phyloP scores from a whole-genome alignment of 2,888 invertebrate species.

The Encarsia formosa region DNA sequence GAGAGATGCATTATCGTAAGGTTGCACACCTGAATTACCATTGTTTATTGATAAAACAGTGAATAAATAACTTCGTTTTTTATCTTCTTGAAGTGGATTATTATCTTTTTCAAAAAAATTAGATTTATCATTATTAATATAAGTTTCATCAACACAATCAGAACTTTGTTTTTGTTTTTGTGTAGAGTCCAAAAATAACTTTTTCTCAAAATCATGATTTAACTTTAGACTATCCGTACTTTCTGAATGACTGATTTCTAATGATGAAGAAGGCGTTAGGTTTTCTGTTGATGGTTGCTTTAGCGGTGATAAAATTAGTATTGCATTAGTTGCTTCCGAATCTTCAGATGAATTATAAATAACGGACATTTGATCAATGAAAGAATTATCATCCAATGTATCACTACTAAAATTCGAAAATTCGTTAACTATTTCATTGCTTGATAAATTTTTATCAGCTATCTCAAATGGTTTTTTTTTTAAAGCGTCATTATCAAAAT shows the following conservation, averaged over 20 bases:
- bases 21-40: slow-evolving; percentile 14
- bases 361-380: slow-evolving; percentile 7
- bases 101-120: too few relatives aligned
- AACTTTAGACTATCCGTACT: too few relatives aligned
- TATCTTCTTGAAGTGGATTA: slow-evolving; percentile 12
- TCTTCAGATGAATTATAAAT: slow-evolving; percentile 15
- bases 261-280: slow-evolving; percentile 19
- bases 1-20: neutral
- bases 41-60: slow-evolving; percentile 27
- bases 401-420: too few relatives aligned
- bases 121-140: too few relatives aligned
- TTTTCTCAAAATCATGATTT: neutral
- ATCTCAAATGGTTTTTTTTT: neutral
- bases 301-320: slow-evolving; percentile 25
- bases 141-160: too few relatives aligned
- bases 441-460: neutral
- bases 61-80: slow-evolving; percentile 26
- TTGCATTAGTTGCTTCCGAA: slow-evolving; percentile 18
- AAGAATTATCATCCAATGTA: slow-evolving; percentile 19
- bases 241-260: too few relatives aligned
- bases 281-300: slow-evolving; percentile 17
- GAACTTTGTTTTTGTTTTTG: too few relatives aligned
- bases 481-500: slow-evolving; percentile 5
- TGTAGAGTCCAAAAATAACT: neutral
- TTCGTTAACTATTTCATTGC: too few relatives aligned